Evolutionary conservation across 2,888 invertebrate species (phyloP).

Genomic region (Boloria selene): DNA sequence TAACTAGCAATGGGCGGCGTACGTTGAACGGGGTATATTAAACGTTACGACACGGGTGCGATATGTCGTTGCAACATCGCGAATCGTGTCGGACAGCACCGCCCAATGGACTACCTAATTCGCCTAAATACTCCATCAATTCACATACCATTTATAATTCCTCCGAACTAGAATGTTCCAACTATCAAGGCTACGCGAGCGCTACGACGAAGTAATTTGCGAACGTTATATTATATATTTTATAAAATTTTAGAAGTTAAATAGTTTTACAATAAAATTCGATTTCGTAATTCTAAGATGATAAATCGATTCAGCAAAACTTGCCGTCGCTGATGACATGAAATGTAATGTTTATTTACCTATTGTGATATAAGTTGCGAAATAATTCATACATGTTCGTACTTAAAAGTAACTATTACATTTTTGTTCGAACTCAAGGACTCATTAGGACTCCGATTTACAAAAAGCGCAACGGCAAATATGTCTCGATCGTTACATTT

Average conservation of each 20-base stretch:
- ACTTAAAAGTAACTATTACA: neutral
- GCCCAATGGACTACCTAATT: constrained; percentile 57
- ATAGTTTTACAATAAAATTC: constrained; percentile 68
- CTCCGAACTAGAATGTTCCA: constrained; percentile 54
- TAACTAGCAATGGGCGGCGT: constrained; percentile 68
- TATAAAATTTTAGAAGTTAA: constrained; percentile 72
- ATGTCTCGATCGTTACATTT: constrained; percentile 26
- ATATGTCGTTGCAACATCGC: constrained; percentile 10
- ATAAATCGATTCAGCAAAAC: constrained; percentile 29
- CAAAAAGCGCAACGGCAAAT: constrained; percentile 27
- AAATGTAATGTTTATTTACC: neutral
- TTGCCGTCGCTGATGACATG: constrained; percentile 19
- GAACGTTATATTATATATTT: constrained; percentile 71
- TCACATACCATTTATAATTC: constrained; percentile 52
- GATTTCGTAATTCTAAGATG: constrained; percentile 69
- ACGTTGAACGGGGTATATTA: constrained; percentile 33
- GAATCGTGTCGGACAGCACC: constrained; percentile 36
- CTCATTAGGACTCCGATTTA: constrained; percentile 1
- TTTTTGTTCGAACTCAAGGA: neutral
- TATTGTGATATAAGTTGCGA: neutral
- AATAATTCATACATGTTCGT: neutral
- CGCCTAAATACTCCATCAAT: constrained; percentile 51
- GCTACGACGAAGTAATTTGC: constrained; percentile 61
- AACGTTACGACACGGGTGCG: constrained; percentile 31
- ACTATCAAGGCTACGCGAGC: constrained; percentile 59